A percentile compares a stretch with the other conserved stretches of the same genome.
These are phyloP conservation scores for Sternotherus odoratus DNA, from an alignment of 2,797 vertebrate species.

Conservation along the genomic window DNA sequence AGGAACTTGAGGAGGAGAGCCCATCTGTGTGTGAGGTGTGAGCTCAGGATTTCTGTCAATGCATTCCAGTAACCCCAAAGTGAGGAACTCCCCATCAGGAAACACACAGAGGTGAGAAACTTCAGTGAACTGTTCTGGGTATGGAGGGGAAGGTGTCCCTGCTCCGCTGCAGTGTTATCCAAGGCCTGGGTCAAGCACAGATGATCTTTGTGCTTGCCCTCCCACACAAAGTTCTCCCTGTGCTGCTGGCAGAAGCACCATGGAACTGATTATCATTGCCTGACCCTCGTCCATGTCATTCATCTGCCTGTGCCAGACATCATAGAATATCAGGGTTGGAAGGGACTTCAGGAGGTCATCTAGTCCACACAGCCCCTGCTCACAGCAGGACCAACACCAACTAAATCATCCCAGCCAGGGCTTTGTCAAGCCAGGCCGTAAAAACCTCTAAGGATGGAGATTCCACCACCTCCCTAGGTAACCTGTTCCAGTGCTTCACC, in stretches of 20 bases:
- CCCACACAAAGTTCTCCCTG: conserved; percentile 23
- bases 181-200: not conserved
- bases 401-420: too few relatives aligned
- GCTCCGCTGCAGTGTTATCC: not conserved
- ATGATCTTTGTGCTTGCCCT: conserved; percentile 28
- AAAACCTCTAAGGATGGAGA: too few relatives aligned
- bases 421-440: too few relatives aligned
- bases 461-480: too few relatives aligned
- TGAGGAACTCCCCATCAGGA: conserved; percentile 99
- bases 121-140: not conserved
- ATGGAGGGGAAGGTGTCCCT: not conserved
- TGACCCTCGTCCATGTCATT: not conserved
- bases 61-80: conserved; percentile 98
- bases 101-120: conserved; percentile 96
- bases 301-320: conserved; percentile 37
- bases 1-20: conserved; percentile 89
- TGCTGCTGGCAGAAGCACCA: not conserved
- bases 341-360: too few relatives aligned
- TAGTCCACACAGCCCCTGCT: too few relatives aligned
- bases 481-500: too few relatives aligned
- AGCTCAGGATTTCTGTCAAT: conserved; percentile 98
- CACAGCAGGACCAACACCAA: too few relatives aligned
- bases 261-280: conserved; percentile 19
- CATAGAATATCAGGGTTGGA: not conserved
- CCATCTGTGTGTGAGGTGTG: conserved; percentile 86